A percentile compares a stretch with the other conserved stretches of the same genome.
These are phyloP conservation scores for Oreochromis mossambicus DNA, from an alignment of 2,797 vertebrate genomes.

Conservation along the genomic window DNA sequence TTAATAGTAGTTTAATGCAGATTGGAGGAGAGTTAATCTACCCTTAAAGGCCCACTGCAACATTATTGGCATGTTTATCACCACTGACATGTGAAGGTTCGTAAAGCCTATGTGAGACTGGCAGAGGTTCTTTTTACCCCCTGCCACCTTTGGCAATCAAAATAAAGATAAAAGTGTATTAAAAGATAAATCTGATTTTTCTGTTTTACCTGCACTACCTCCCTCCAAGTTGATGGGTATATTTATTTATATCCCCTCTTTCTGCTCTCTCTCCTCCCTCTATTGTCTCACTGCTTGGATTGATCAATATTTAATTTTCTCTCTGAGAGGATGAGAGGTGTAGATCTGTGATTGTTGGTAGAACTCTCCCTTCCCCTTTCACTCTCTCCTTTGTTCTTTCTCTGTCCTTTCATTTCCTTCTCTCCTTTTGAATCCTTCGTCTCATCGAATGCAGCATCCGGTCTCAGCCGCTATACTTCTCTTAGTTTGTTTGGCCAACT, in stretches of 20 bases:
- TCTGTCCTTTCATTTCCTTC: slow-evolving; percentile 1
- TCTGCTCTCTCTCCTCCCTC: slow-evolving; percentile 47
- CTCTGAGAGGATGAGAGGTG: slow-evolving; percentile 65
- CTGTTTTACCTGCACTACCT: neutral
- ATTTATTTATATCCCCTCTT: slow-evolving; percentile 68
- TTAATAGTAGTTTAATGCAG: slow-evolving; percentile 65
- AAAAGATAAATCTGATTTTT: slow-evolving; percentile 44
- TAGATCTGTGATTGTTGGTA: slow-evolving; percentile 53
- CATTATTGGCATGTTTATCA: slow-evolving; percentile 15
- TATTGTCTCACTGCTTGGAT: slow-evolving; percentile 76
- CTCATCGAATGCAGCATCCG: slow-evolving; percentile 22
- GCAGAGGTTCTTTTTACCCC: neutral
- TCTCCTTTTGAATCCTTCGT: neutral
- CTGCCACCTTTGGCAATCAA: neutral
- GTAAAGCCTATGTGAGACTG: neutral
- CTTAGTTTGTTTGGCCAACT: slow-evolving; percentile 18
- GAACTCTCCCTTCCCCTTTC: neutral
- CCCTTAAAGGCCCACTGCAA: neutral
- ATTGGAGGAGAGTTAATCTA: slow-evolving; percentile 69
- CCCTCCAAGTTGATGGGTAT: slow-evolving; percentile 58
- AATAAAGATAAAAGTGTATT: slow-evolving; percentile 22
- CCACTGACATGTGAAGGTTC: slow-evolving; percentile 9
- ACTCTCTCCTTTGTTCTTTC: slow-evolving; percentile 23
- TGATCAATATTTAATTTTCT: slow-evolving; percentile 96
- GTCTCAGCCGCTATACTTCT: neutral